phyloP scores from a whole-genome alignment of 2,113 vertebrate genomes.

The Thalassarche chlororhynchos region DNA sequence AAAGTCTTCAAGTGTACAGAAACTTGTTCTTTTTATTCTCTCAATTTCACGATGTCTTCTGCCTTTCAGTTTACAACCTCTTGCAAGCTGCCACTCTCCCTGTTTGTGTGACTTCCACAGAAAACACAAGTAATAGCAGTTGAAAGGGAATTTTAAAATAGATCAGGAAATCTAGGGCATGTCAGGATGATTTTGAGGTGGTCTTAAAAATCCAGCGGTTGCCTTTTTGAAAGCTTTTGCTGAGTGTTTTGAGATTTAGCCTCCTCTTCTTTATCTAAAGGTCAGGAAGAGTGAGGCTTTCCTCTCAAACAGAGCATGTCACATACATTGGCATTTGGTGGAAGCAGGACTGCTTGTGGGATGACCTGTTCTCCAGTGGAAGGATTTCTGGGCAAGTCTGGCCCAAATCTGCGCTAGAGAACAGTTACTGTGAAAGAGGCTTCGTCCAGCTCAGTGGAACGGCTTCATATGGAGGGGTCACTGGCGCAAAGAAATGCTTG shows the following conservation, averaged over 20 bases:
- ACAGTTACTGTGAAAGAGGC: neutral
- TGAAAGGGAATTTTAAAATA: conserved; percentile 31
- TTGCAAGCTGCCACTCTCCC: neutral
- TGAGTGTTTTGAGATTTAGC: neutral
- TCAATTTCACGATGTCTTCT: neutral
- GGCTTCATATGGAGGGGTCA: neutral
- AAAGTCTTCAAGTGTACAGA: neutral
- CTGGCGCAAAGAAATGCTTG: neutral
- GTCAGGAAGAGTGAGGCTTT: neutral
- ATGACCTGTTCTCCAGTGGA: neutral
- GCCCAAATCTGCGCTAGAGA: neutral
- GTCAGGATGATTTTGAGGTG: conserved; percentile 4
- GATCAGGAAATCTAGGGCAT: neutral
- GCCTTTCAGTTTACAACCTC: neutral
- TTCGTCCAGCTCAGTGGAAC: neutral
- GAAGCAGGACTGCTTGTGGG: neutral
- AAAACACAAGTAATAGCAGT: neutral
- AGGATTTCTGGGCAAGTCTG: neutral
- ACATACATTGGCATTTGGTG: neutral
- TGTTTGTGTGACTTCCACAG: neutral
- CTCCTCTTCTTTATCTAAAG: neutral
- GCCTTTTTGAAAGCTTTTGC: neutral
- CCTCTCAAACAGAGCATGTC: neutral
- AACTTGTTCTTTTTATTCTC: neutral
- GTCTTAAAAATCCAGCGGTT: neutral